A percentile compares a stretch with the other conserved stretches of the same genome.
phyloP scores from a whole-genome alignment of 2,888 invertebrate species.

The Deroplatys truncata region DNA sequence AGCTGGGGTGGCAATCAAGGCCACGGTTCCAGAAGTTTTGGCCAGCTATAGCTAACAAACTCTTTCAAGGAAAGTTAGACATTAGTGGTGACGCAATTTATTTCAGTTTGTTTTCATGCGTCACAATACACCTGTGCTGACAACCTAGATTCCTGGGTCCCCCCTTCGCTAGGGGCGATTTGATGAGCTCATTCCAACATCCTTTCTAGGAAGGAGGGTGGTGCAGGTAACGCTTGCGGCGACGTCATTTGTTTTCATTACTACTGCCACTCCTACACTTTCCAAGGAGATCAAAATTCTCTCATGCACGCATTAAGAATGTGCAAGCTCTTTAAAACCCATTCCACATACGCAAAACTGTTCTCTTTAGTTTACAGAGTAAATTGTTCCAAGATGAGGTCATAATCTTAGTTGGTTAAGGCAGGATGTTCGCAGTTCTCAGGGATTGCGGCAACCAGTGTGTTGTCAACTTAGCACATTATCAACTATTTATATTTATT shows the following conservation, averaged over 20 bases:
- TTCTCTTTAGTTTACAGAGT: not conserved
- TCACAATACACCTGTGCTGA: not conserved
- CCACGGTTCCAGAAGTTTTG: too few relatives aligned
- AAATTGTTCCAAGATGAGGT: not conserved
- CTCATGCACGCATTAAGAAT: not conserved
- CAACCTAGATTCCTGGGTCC: not conserved
- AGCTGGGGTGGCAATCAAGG: too few relatives aligned
- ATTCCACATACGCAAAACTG: not conserved
- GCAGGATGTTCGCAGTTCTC: too few relatives aligned
- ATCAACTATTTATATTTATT: too few relatives aligned
- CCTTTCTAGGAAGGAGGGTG: not conserved
- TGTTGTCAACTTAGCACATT: too few relatives aligned
- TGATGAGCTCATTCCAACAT: not conserved
- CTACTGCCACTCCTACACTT: not conserved
- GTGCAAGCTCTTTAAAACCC: not conserved
- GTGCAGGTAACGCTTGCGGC: not conserved
- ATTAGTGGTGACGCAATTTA: not conserved
- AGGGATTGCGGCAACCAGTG: too few relatives aligned
- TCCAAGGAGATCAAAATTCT: not conserved
- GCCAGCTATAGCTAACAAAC: too few relatives aligned
- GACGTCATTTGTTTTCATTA: not conserved
- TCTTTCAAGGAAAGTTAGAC: not conserved
- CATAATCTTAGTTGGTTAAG: not conserved
- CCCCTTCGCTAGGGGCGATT: not conserved
- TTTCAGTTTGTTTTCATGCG: not conserved